phyloP scores from a whole-genome alignment of 2,113 vertebrate species.

The Agapornis roseicollis region DNA sequence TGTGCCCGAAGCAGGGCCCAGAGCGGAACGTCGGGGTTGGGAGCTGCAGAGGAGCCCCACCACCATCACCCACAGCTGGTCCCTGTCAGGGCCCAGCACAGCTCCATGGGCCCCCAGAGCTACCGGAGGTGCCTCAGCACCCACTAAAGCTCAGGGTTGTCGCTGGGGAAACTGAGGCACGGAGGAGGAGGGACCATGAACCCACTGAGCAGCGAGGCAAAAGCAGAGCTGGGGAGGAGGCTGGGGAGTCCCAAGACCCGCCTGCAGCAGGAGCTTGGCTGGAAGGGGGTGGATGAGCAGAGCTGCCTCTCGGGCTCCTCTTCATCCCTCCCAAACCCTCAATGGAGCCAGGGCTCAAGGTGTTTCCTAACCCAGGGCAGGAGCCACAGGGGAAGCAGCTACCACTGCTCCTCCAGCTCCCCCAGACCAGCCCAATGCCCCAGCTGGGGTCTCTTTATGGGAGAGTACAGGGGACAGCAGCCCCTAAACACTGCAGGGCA shows the following conservation, averaged over 20 bases:
- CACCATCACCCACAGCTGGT: background rate
- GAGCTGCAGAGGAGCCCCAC: accelerated
- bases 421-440: background rate
- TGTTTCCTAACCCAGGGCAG: background rate
- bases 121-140: background rate
- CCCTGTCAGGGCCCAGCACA: background rate
- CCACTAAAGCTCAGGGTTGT: background rate
- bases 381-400: background rate
- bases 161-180: background rate
- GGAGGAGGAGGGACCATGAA: background rate
- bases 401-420: background rate
- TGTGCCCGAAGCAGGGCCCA: background rate
- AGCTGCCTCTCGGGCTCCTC: background rate
- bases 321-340: background rate
- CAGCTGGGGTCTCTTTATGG: background rate
- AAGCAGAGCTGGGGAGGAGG: background rate
- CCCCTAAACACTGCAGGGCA: background rate
- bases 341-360: background rate
- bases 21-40: accelerated
- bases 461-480: accelerated
- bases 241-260: background rate
- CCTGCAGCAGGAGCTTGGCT: background rate
- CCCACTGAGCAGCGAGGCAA: background rate
- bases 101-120: background rate
- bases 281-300: accelerated